These are phyloP conservation scores for Pseudocheirus occidentalis DNA, from an alignment of 2,797 vertebrate genomes.

Conservation along the genomic window DNA sequence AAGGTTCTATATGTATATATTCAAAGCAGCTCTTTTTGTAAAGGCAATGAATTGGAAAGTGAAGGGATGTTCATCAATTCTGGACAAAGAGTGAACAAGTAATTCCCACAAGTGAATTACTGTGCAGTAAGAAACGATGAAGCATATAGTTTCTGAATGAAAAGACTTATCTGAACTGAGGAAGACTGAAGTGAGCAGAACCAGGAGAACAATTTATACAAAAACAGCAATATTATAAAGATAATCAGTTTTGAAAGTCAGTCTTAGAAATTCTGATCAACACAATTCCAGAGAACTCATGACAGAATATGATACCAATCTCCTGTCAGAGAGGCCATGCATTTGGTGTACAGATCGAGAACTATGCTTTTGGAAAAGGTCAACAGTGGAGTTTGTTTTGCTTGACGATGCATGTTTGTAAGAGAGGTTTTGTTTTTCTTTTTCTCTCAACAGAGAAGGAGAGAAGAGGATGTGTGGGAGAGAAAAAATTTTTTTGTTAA, in stretches of 20 bases:
- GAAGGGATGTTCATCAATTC: background rate
- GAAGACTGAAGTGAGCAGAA: background rate
- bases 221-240: background rate
- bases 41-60: background rate
- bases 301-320: background rate
- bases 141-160: background rate
- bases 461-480: background rate
- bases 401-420: background rate
- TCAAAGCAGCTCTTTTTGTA: background rate
- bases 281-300: background rate
- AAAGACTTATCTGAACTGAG: background rate
- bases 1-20: background rate
- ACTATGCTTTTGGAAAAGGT: background rate
- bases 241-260: background rate
- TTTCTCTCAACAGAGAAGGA: background rate
- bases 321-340: background rate
- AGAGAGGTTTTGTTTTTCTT: background rate
- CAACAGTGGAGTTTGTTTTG: background rate
- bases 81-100: background rate
- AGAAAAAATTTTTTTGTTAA: background rate
- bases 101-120: background rate
- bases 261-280: background rate
- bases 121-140: background rate
- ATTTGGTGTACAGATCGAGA: background rate
- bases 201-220: background rate